These are phyloP conservation scores for Oenanthe melanoleuca DNA, from an alignment of 2,113 vertebrate genomes.

Conservation along the genomic window DNA sequence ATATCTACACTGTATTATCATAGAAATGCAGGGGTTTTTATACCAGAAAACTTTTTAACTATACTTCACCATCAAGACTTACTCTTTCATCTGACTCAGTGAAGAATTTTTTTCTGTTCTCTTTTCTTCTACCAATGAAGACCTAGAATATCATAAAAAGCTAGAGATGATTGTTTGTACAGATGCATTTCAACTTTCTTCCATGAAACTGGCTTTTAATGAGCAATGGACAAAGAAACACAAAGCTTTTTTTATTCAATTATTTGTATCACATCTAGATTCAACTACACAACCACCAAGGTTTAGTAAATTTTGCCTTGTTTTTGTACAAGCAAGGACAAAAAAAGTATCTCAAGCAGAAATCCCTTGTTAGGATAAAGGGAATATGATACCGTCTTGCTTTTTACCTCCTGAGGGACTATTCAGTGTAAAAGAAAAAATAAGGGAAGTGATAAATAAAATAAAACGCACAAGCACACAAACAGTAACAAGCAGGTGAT, in stretches of 20 bases:
- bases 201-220: background rate
- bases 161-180: background rate
- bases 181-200: background rate
- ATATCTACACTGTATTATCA: background rate
- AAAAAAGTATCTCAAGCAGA: background rate
- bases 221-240: background rate
- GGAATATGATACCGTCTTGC: background rate
- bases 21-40: fast-evolving
- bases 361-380: background rate
- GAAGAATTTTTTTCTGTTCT: constrained; percentile 77
- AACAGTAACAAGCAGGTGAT: background rate
- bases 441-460: background rate
- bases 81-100: constrained; percentile 78
- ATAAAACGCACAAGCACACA: background rate
- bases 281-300: background rate
- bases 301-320: background rate
- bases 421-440: background rate
- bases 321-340: background rate
- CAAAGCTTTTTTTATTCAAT: background rate
- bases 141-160: constrained; percentile 70
- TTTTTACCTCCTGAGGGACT: background rate
- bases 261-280: background rate
- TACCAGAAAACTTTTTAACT: background rate
- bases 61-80: constrained; percentile 37
- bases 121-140: constrained; percentile 78